Base-by-base conservation (phyloP, 2,888 invertebrate genomes). In the Ectemnius continuus region DNA sequence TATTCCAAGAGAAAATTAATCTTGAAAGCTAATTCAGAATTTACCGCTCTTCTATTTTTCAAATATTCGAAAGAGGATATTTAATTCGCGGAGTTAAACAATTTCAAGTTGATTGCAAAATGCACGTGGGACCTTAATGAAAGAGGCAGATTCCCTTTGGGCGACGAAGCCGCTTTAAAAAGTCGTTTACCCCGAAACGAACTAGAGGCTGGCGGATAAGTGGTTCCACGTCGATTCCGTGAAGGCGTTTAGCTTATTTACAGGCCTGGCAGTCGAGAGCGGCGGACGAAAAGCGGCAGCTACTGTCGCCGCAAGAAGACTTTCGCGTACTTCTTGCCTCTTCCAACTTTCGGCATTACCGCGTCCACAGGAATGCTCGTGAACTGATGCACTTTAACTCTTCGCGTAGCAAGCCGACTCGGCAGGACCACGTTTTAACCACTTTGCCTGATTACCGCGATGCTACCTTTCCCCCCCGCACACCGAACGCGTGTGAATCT, bases 381-480 rank as follows among this genome's bases (percentile, higher is more conserved):
- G 36, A 76, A 73, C 68, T 66, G 76, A 78, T 71, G 69, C 69
- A 66, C 76, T 73, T 73, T 76, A 77, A 76, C 76, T 76, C 72
- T 62, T 68, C 76, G 48, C 66, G 36, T 36, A 36, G 60, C 66
- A 69, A 48, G 64, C 69, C 16, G n/a, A 14, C 16, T 52, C 14
- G 16, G 59, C 45, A n/a, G 70, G 62, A 70, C 62, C 28, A 68
- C 70, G 73, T 70, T 73, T 77, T 79, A 75, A 14, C n/a, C 52
- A 14, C 5, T 52, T 13, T 52, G n/a, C 52, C 16, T 52, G 11
- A 52, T 36, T 36, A 36, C 36, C 36, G 36, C 36, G 36, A 36
- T 36, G 5, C 36, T 36, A 36, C 36, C 36, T 8, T 23, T 8
- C 36, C 36, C 36, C 11, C 36, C 11, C 36, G 1, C 36, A 11